Conservation (phyloP, 2,113 vertebrate genomes). For the Sinosuthora webbiana region DNA sequence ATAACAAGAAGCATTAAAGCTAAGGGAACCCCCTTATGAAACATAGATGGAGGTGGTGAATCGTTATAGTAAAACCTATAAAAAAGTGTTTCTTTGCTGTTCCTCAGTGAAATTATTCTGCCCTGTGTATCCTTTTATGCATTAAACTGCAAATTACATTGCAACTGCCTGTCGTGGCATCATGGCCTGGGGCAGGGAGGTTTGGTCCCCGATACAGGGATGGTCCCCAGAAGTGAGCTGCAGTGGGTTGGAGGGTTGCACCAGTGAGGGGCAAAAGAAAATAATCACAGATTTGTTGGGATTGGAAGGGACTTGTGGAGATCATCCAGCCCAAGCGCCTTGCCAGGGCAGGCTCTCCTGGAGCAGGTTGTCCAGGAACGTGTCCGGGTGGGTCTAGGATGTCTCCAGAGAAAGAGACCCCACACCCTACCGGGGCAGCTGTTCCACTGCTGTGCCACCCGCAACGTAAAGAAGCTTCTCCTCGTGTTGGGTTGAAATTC, state of each 20-base stretch:
- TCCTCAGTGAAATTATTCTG: background rate
- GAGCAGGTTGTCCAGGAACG: background rate
- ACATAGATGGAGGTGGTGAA: background rate
- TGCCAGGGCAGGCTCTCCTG: background rate
- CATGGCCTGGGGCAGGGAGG: too few relatives aligned
- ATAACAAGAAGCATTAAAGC: fast-evolving
- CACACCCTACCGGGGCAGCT: background rate
- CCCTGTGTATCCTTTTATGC: fast-evolving
- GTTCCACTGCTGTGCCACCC: background rate
- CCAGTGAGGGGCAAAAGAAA: too few relatives aligned
- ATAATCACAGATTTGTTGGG: background rate
- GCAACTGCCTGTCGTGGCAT: fast-evolving
- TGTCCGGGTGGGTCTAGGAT: background rate
- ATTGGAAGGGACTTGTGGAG: background rate
- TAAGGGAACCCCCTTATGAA: fast-evolving
- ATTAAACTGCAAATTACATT: background rate
- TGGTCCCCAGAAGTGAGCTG: background rate
- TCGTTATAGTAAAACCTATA: background rate
- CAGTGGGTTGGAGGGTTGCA: background rate
- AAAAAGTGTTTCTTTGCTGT: background rate
- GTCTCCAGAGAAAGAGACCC: background rate
- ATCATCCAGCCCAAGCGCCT: background rate
- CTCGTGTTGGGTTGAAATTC: background rate
- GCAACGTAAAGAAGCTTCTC: background rate
- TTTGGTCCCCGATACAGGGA: too few relatives aligned